These are phyloP conservation scores for Galemys pyrenaicus DNA, from an alignment of 2,113 vertebrate genomes.

Conservation along the genomic window DNA sequence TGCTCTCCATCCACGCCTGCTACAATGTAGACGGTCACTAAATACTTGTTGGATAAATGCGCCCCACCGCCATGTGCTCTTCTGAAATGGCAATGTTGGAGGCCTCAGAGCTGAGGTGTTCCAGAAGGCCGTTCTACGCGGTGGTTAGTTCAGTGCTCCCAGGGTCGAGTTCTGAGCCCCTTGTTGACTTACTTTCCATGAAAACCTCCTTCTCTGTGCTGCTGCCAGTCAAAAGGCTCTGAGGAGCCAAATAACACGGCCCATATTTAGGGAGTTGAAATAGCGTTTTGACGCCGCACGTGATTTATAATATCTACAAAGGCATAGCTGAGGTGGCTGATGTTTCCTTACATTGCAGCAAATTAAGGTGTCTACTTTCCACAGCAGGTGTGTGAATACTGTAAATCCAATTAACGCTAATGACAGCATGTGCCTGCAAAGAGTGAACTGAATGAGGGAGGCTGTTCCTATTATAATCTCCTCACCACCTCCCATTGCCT, in stretches of 20 bases:
- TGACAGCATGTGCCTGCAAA: neutral
- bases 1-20: neutral
- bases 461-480: neutral
- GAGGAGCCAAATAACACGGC: neutral
- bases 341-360: constrained; percentile 47
- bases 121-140: neutral
- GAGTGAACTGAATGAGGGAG: constrained; percentile 38
- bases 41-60: neutral
- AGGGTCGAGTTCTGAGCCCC: neutral
- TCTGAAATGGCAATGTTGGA: neutral
- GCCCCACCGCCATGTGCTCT: neutral
- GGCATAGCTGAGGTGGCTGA: constrained; percentile 6
- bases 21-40: neutral
- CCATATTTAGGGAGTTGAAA: neutral
- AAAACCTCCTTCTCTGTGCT: neutral
- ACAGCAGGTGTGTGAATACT: constrained; percentile 54
- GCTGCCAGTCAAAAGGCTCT: neutral
- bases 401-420: constrained; percentile 66
- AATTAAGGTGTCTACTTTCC: constrained; percentile 61
- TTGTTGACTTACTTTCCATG: neutral
- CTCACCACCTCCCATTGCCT: neutral
- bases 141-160: neutral
- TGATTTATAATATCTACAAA: constrained; percentile 56
- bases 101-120: neutral
- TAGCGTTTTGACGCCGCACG: neutral